Evolutionary conservation across 2,113 vertebrate genomes (phyloP).

Genomic region (Camelus bactrianus): DNA sequence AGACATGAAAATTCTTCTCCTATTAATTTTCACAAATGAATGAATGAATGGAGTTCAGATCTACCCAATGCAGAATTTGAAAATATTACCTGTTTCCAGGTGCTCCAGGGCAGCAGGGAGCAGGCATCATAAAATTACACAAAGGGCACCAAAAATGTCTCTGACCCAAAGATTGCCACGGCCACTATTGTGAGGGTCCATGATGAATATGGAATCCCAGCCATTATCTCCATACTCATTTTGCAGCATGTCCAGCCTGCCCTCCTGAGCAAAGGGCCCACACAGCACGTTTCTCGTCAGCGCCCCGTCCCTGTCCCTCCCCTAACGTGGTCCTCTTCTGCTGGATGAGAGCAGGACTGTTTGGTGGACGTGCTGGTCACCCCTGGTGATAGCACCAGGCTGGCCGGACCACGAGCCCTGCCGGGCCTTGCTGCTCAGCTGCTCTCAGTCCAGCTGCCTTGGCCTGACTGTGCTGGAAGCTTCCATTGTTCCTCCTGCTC

Average conservation of each 20-base stretch:
- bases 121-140: background rate
- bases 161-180: background rate
- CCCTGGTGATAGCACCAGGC: too few species aligned
- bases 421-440: background rate
- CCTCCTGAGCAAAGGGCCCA: too few species aligned
- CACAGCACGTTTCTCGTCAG: too few species aligned
- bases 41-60: background rate
- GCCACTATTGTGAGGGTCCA: background rate
- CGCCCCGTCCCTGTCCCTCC: too few species aligned
- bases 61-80: background rate
- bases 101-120: background rate
- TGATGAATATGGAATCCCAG: background rate
- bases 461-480: background rate
- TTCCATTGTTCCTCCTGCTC: background rate
- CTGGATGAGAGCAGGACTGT: too few species aligned
- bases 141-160: background rate
- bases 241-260: too few species aligned
- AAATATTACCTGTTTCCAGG: background rate
- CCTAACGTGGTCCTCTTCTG: too few species aligned
- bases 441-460: background rate
- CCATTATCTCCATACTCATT: background rate
- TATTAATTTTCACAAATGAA: background rate
- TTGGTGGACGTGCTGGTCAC: too few species aligned
- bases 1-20: background rate
- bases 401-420: background rate